These are phyloP conservation scores for Zaprionus lachaisei DNA, from an alignment of 1,140 invertebrate species.

Conservation along the genomic window DNA sequence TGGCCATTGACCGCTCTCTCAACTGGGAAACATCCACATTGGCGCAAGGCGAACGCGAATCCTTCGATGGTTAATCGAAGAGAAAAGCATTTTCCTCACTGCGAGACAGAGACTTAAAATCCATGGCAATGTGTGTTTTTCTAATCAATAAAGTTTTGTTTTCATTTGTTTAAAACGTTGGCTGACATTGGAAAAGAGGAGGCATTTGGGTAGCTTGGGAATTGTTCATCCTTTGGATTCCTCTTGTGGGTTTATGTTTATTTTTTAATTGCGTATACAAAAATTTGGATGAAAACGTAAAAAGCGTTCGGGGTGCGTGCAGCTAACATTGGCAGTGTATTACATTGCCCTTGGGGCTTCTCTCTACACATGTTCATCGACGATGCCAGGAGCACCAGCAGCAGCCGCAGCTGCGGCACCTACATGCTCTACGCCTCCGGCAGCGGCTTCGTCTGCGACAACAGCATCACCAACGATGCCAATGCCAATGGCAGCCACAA, in stretches of 20 bases:
- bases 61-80: constrained; percentile 56
- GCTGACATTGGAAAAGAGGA: background rate
- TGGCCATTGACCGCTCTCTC: constrained; percentile 91
- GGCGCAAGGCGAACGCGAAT: constrained; percentile 62
- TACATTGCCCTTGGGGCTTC: constrained; percentile 17
- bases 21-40: constrained; percentile 88
- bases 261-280: constrained; percentile 66
- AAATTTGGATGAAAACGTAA: constrained; percentile 70
- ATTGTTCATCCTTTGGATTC: background rate
- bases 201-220: background rate
- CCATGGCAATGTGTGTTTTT: constrained; percentile 18
- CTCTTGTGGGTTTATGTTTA: constrained; percentile 37
- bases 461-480: constrained; percentile 48
- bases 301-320: constrained; percentile 63
- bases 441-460: constrained; percentile 77
- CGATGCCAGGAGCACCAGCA: constrained; percentile 40
- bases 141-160: constrained; percentile 1
- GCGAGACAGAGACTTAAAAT: constrained; percentile 7
- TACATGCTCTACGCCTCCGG: constrained; percentile 67
- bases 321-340: constrained; percentile 67
- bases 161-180: background rate
- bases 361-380: constrained; percentile 61
- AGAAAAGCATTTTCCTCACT: background rate
- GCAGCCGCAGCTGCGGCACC: constrained; percentile 52
- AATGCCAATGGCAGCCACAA: constrained; percentile 29